These are phyloP conservation scores for Aelia acuminata DNA, from an alignment of 2,888 invertebrate genomes.

Conservation along the genomic window DNA sequence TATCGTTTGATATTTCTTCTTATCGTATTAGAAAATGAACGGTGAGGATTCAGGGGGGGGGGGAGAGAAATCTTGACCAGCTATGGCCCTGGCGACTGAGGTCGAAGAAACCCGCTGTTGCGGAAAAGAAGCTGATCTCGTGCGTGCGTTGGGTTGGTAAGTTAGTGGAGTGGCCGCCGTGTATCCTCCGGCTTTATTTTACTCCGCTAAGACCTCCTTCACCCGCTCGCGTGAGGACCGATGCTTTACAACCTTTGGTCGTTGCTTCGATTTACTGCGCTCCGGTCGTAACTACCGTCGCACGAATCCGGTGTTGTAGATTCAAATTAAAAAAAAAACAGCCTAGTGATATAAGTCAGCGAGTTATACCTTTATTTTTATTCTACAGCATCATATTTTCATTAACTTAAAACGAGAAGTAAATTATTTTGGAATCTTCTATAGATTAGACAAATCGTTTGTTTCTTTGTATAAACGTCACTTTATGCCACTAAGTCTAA, in stretches of 20 bases:
- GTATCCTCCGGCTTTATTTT: conserved; percentile 9
- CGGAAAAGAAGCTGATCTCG: not conserved
- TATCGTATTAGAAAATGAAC: too few species aligned
- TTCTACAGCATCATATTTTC: too few species aligned
- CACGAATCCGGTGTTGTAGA: not conserved
- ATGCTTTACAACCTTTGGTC: not conserved
- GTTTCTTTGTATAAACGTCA: too few species aligned
- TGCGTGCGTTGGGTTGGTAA: not conserved
- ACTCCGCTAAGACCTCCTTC: not conserved
- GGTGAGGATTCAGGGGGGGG: too few species aligned
- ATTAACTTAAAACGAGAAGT: too few species aligned
- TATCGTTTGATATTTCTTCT: too few species aligned
- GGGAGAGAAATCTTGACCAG: too few species aligned
- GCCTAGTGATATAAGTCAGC: not conserved
- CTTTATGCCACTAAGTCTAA: too few species aligned
- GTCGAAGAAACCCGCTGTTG: not conserved
- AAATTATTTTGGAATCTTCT: too few species aligned
- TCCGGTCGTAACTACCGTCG: not conserved
- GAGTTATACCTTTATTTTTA: not conserved
- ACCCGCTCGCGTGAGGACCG: conserved; percentile 28
- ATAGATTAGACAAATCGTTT: too few species aligned
- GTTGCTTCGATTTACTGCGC: conserved; percentile 9
- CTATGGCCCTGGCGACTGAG: not conserved
- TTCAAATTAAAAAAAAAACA: not conserved
- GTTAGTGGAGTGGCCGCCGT: not conserved